These are phyloP conservation scores for Cyanistes caeruleus DNA, from an alignment of 2,113 vertebrate species.

Conservation along the genomic window DNA sequence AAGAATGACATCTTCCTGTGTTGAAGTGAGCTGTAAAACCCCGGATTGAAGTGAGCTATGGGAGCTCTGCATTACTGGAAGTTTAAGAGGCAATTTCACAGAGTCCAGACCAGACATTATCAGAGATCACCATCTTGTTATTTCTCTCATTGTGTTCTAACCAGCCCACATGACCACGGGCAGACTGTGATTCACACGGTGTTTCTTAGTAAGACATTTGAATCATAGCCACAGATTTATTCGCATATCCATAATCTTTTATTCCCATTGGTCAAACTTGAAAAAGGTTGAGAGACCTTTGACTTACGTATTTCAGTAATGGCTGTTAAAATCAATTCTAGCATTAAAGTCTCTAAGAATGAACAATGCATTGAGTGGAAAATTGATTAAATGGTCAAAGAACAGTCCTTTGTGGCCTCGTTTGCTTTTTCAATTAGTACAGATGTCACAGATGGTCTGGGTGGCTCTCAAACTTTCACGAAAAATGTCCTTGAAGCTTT, in stretches of 20 bases:
- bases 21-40: background rate
- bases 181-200: slow-evolving; percentile 57
- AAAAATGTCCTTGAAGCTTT: slow-evolving; percentile 77
- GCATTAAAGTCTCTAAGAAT: slow-evolving; percentile 82
- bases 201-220: slow-evolving; percentile 66
- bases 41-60: background rate
- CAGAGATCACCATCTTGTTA: background rate
- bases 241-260: slow-evolving; percentile 71
- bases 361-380: slow-evolving; percentile 84
- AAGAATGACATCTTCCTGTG: background rate
- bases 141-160: slow-evolving; percentile 53
- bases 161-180: slow-evolving; percentile 28
- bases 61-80: background rate
- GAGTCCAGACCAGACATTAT: background rate
- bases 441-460: slow-evolving; percentile 79
- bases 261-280: slow-evolving; percentile 75
- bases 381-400: slow-evolving; percentile 85
- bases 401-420: slow-evolving; percentile 79
- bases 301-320: slow-evolving; percentile 81
- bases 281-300: slow-evolving; percentile 80
- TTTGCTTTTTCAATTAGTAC: slow-evolving; percentile 85
- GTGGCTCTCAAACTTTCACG: slow-evolving; percentile 74
- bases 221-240: slow-evolving; percentile 78
- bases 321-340: slow-evolving; percentile 85
- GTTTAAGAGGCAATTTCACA: slow-evolving; percentile 46